These are phyloP conservation scores for Cheilosia pagana DNA, from an alignment of 2,888 invertebrate species.

Conservation along the genomic window DNA sequence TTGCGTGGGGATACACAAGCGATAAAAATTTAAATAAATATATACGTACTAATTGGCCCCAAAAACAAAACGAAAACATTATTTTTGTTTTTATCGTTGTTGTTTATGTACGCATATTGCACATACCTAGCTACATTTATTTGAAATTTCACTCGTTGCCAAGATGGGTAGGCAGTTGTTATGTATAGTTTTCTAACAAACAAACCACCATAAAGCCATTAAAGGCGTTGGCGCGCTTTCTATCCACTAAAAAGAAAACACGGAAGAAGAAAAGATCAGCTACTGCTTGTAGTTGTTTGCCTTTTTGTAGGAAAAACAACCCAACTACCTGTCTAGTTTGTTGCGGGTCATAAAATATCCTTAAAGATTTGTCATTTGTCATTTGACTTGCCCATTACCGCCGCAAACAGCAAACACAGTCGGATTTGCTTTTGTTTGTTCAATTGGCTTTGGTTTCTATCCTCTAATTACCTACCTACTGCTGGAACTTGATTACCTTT, in stretches of 20 bases:
- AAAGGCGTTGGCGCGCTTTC: slow-evolving; percentile 60
- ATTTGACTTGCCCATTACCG: too few relatives aligned
- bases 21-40: slow-evolving; percentile 23
- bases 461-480: slow-evolving; percentile 17
- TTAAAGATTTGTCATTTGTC: too few relatives aligned
- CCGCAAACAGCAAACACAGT: slow-evolving; percentile 2
- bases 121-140: background rate
- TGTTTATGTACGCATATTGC: slow-evolving; percentile 3
- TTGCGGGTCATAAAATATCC: slow-evolving; percentile 21
- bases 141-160: slow-evolving; percentile 18
- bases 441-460: background rate
- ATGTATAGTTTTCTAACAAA: background rate
- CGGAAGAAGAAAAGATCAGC: background rate
- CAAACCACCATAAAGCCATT: slow-evolving; percentile 5
- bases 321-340: slow-evolving; percentile 6
- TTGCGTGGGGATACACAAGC: slow-evolving; percentile 32
- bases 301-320: background rate
- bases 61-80: slow-evolving; percentile 1
- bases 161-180: background rate
- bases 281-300: background rate
- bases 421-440: slow-evolving; percentile 5
- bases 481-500: slow-evolving; percentile 10
- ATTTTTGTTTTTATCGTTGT: background rate
- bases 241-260: slow-evolving; percentile 21
- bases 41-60: slow-evolving; percentile 8